Conservation (phyloP, 2,113 vertebrate species). For the Lophius piscatorius region DNA sequence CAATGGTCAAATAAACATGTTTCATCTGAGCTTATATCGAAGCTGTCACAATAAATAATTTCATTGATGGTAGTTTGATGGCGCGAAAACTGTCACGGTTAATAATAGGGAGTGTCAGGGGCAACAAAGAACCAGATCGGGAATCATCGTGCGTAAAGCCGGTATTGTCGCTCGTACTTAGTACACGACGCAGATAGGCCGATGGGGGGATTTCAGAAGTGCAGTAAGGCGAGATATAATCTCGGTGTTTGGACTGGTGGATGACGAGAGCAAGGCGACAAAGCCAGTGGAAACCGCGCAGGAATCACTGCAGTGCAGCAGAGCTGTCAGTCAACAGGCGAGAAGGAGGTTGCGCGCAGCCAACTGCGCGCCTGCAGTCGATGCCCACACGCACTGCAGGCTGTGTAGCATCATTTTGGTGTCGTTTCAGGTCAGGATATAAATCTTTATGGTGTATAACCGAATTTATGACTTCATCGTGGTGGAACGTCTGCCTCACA, state of each 20-base stretch:
- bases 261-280: constrained; percentile 38
- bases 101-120: constrained; percentile 38
- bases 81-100: background rate
- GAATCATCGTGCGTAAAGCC: too few species aligned
- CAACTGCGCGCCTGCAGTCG: background rate
- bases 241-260: constrained; percentile 21
- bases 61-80: too few species aligned
- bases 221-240: constrained; percentile 18
- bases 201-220: constrained; percentile 8
- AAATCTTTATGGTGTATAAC: too few species aligned
- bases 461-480: too few species aligned
- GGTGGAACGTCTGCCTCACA: too few species aligned
- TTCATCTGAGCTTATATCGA: too few species aligned
- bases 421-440: too few species aligned
- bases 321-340: constrained; percentile 68
- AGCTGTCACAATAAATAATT: too few species aligned
- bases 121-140: constrained; percentile 51
- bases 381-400: background rate
- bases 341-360: constrained; percentile 33
- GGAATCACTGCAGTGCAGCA: constrained; percentile 80
- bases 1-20: too few species aligned
- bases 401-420: background rate
- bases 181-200: background rate
- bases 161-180: too few species aligned
- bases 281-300: constrained; percentile 40